These are phyloP conservation scores for Mimumesa dahlbomi DNA, from an alignment of 2,888 invertebrate species.

Conservation along the genomic window DNA sequence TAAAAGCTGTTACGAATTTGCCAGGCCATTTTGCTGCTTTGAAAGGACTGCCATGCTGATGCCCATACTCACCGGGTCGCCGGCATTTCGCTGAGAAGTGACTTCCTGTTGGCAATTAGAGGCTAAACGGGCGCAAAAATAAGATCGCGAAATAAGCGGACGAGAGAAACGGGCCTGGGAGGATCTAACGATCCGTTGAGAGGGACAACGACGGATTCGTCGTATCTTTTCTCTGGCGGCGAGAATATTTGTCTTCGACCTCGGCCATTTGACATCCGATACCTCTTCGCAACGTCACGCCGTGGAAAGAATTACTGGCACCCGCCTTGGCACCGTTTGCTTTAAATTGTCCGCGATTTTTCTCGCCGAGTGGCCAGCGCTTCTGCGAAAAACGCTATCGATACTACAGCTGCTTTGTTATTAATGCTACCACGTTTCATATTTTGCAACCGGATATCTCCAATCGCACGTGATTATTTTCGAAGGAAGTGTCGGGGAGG, in stretches of 20 bases:
- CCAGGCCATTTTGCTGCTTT: conserved; percentile 57
- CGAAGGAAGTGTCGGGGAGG: too few relatives aligned
- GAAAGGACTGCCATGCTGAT: conserved; percentile 44
- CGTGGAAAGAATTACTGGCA: conserved; percentile 54
- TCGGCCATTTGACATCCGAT: conserved; percentile 74
- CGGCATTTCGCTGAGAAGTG: conserved; percentile 50
- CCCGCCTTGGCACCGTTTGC: conserved; percentile 46
- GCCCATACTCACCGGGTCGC: conserved; percentile 37
- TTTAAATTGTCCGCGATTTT: conserved; percentile 58
- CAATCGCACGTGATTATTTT: too few relatives aligned
- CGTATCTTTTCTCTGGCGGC: conserved; percentile 40
- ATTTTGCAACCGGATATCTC: too few relatives aligned
- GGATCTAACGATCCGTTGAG: conserved; percentile 73
- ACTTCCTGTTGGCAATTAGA: conserved; percentile 59
- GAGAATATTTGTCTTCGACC: conserved; percentile 73
- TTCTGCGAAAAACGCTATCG: too few relatives aligned
- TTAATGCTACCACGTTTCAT: too few relatives aligned
- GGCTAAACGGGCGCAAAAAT: conserved; percentile 55
- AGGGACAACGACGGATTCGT: conserved; percentile 62
- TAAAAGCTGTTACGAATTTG: conserved; percentile 60
- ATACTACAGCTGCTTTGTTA: too few relatives aligned
- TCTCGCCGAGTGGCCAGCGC: too few relatives aligned
- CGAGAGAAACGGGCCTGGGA: conserved; percentile 21
- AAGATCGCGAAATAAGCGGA: conserved; percentile 45
- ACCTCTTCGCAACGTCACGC: conserved; percentile 66